Evolutionary conservation across 2,113 vertebrate genomes (phyloP).

Genomic region (Sterrhoptilus dennistouni): DNA sequence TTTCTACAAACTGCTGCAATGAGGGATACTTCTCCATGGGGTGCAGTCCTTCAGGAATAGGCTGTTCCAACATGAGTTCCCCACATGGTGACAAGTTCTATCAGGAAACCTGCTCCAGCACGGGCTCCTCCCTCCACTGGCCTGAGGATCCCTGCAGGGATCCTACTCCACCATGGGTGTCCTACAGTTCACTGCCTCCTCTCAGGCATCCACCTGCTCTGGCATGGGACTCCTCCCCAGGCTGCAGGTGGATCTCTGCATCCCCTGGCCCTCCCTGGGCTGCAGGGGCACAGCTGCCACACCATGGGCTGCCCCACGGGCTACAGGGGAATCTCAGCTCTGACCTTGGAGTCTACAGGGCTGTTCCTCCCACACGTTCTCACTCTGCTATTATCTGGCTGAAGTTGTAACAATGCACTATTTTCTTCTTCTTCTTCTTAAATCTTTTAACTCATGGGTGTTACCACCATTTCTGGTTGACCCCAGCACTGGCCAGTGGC

Average conservation of each 20-base stretch:
- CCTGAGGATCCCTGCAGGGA: too few species aligned
- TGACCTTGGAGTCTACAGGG: neutral
- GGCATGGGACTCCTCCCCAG: rapidly evolving
- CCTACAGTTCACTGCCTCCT: neutral
- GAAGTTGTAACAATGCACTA: rapidly evolving
- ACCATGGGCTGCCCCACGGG: neutral
- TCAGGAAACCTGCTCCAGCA: neutral
- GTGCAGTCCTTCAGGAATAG: neutral
- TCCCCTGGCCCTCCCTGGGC: neutral
- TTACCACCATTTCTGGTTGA: neutral
- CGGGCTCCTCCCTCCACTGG: neutral
- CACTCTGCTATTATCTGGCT: neutral
- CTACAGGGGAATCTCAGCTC: neutral
- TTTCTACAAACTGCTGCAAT: neutral
- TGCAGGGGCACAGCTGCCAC: too few species aligned
- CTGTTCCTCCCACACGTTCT: neutral
- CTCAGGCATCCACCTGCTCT: neutral
- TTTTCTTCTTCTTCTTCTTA: neutral
- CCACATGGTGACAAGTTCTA: too few species aligned
- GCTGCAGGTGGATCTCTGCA: too few species aligned
- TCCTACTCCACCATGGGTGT: neutral
- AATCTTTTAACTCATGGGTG: neutral
- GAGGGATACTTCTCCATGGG: neutral
- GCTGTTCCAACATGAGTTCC: neutral
- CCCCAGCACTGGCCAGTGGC: rapidly evolving